Evolutionary conservation across 2,797 vertebrate species (phyloP).

Genomic region (Sebastes diaconus): DNA sequence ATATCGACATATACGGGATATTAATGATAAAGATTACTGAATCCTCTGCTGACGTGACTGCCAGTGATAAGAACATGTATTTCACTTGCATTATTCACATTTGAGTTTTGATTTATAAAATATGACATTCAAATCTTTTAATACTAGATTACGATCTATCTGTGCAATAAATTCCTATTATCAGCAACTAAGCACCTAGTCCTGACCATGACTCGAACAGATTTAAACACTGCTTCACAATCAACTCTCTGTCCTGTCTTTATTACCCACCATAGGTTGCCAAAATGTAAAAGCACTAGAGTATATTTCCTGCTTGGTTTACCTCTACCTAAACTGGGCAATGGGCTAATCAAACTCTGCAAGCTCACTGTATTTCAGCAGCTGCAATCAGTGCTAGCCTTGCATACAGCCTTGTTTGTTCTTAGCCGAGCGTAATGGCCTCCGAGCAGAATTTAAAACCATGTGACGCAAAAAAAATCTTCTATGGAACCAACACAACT

Average conservation of each 20-base stretch:
- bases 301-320: neutral
- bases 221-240: neutral
- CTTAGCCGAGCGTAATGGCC: neutral
- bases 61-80: no score
- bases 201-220: neutral
- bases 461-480: constrained; percentile 12
- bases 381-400: neutral
- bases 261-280: neutral
- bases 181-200: neutral
- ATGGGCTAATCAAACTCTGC: neutral
- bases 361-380: neutral
- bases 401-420: neutral
- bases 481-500: neutral
- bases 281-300: neutral
- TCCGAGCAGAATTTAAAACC: constrained; percentile 21
- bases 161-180: no score
- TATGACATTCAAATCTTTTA: no score
- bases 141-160: no score
- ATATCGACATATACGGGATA: no score
- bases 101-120: no score
- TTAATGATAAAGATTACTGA: no score
- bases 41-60: no score
- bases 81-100: no score
- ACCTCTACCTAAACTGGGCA: neutral
- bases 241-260: neutral